Percentiles rank a stretch among this genome's conserved stretches.
These are phyloP conservation scores for Pseudobourletiella spinata DNA, from an alignment of 1,140 invertebrate genomes.

Conservation along the genomic window DNA sequence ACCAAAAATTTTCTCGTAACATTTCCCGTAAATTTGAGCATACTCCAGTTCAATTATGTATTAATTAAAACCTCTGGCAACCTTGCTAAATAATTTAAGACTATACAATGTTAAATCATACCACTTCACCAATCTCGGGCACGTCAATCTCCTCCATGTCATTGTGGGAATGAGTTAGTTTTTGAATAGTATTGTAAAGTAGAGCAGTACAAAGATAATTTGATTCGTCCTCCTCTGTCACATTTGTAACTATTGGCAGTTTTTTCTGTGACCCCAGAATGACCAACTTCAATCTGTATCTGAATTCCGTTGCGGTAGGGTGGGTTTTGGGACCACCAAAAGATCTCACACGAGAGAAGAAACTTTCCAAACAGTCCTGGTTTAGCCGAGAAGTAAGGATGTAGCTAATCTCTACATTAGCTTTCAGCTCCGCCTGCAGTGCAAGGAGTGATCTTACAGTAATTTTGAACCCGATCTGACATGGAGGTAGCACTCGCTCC, in stretches of 20 bases:
- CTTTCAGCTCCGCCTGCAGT: constrained; percentile 24
- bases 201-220: neutral
- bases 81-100: neutral
- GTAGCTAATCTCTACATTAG: constrained; percentile 13
- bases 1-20: no score
- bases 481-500: constrained; percentile 13
- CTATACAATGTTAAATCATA: neutral
- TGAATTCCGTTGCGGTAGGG: neutral
- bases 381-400: constrained; percentile 29
- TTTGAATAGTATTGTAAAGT: neutral
- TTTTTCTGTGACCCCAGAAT: neutral
- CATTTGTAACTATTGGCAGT: neutral
- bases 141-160: neutral
- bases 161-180: neutral
- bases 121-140: neutral
- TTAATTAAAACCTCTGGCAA: neutral
- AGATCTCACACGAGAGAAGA: neutral
- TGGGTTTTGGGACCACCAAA: neutral
- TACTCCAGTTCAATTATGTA: neutral
- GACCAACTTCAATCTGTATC: neutral
- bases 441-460: constrained; percentile 9
- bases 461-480: constrained; percentile 19
- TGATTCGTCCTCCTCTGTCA: neutral
- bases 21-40: neutral
- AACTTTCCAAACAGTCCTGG: constrained; percentile 2